These are phyloP conservation scores for Ovis aries DNA, from an alignment of 2,113 vertebrate genomes.

Conservation along the genomic window ARS-UI_Ramb_v3.0 NC_056063.1:3566001-3566500, in stretches of 20 bases:
- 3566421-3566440: background rate
- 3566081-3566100: background rate
- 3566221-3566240: background rate
- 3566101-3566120: background rate
- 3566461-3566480: background rate
- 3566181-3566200: background rate
- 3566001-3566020: background rate
- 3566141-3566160: background rate
- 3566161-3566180: background rate
- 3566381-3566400: background rate
- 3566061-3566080: background rate
- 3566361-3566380: background rate
- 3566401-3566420: background rate
- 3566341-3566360: background rate
- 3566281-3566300: background rate
- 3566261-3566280: background rate
- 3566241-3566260: background rate
- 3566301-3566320: background rate
- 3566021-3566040: background rate
- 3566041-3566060: background rate
- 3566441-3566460: background rate
- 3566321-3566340: background rate
- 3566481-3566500: background rate
- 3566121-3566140: background rate
- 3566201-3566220: background rate